A percentile compares a stretch with the other conserved stretches of the same genome.
phyloP scores from a whole-genome alignment of 2,797 vertebrate genomes.

The Mionectes olivaceus region DNA sequence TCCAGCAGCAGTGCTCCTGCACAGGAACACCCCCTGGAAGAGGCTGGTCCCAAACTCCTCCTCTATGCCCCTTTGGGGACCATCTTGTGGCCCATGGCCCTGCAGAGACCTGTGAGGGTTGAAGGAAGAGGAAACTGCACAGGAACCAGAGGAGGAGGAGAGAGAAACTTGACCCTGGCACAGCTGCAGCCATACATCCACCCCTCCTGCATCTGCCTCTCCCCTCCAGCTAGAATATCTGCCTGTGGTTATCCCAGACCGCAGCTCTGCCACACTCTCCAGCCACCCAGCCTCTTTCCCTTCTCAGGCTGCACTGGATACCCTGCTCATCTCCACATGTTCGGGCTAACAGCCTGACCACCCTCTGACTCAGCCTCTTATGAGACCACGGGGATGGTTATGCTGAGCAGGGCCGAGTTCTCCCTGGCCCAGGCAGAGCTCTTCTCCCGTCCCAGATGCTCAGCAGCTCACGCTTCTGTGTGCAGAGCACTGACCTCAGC shows the following conservation, averaged over 20 bases:
- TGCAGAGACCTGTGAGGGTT: neutral
- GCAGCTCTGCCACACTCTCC: neutral
- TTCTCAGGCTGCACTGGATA: accelerated
- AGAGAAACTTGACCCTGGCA: neutral
- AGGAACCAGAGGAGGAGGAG: neutral
- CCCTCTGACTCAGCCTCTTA: neutral
- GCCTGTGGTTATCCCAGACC: neutral
- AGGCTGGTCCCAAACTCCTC: neutral
- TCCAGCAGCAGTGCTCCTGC: neutral
- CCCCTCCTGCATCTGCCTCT: neutral
- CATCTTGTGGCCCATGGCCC: no score
- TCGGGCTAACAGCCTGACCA: neutral
- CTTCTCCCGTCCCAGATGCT: neutral
- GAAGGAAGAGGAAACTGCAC: neutral
- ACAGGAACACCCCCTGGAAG: neutral
- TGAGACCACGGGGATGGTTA: accelerated
- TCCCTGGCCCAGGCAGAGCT: neutral
- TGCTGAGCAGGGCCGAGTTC: neutral
- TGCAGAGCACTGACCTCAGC: conserved; percentile 31
- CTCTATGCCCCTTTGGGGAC: neutral
- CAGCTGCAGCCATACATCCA: neutral
- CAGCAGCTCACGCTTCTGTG: neutral
- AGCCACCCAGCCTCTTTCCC: neutral
- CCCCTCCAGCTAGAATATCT: neutral
- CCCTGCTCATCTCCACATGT: accelerated